Base-by-base conservation (phyloP, 2,888 invertebrate genomes). In the Parasteatoda lunata region DNA sequence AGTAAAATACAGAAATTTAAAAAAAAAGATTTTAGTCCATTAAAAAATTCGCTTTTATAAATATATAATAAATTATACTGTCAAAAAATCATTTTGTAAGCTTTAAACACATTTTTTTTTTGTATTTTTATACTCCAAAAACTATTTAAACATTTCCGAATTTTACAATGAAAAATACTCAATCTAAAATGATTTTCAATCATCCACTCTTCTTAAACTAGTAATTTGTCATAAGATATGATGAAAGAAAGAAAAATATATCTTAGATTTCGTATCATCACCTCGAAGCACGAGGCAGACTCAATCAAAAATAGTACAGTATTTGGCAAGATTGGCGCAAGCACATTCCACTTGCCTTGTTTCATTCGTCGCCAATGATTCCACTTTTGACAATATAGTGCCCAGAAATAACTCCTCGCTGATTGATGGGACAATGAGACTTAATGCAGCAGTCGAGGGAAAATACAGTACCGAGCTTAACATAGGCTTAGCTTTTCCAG, bases 391-490 rank as follows among this genome's bases (percentile, higher is more conserved):
- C 83, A 72, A 64, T 48, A n/a, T 5, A 51, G 49, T 59, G 65
- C 30, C 5, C 71, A 83, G 77, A 83, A 83, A 77, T 77, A 83
- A 77, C 77, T 65, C 52, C 59, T 65, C 51, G 6, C 47, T 83
- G 83, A 83, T 83, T 65, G 83, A 83, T 83, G 77, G 47, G 77
- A 71, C 65, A 77, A 66, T 71, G 83, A 72, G 52, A 47, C 83
- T 83, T 83, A 83, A 83, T 83, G 71, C 83, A 47, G 77, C 70
- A 83, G 71, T 77, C 83, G 52, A 71, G 71, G 76, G 77, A 80
- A 81, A 83, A 49, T 75, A 75, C 81, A 66, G 51, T 49, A 7
- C n/a, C n/a, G 48, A n/a, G 47, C 73, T 81, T 81, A 81, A 75
- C 81, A 75, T 72, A 45, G 54, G 51, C 45, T 7, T 69, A 30